Evolutionary conservation across 2,113 vertebrate genomes (phyloP).

Genomic region (Mungos mungo): DNA sequence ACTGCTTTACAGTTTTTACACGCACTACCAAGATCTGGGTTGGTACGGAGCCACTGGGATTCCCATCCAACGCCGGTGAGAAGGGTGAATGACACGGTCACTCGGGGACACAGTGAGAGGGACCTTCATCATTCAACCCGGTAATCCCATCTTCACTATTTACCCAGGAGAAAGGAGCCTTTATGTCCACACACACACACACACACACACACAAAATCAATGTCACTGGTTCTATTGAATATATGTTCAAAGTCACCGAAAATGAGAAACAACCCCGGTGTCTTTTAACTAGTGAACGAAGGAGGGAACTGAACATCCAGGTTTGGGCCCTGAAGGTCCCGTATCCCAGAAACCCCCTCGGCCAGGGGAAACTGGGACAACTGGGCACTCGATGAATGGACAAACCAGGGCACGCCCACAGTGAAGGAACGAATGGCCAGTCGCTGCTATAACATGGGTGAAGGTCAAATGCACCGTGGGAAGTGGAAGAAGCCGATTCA

Average conservation of each 20-base stretch:
- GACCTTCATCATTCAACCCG: rapidly evolving
- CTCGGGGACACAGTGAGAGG: neutral
- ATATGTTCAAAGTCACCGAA: neutral
- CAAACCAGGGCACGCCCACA: rapidly evolving
- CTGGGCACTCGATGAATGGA: no score
- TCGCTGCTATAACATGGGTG: rapidly evolving
- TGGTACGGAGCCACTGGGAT: neutral
- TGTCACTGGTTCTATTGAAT: neutral
- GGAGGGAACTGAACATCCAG: neutral
- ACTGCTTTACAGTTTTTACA: neutral
- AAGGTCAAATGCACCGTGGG: rapidly evolving
- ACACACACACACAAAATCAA: no score
- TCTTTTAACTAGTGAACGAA: neutral
- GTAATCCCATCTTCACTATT: neutral
- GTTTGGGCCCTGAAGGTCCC: no score
- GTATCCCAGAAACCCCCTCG: neutral
- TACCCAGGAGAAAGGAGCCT: neutral
- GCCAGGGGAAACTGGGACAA: neutral
- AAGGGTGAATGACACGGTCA: rapidly evolving
- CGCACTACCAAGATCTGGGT: neutral
- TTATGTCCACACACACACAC: no score
- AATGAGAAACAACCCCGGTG: neutral
- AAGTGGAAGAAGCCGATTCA: rapidly evolving
- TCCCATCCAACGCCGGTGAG: rapidly evolving
- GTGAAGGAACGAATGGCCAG: rapidly evolving